Evolutionary conservation across 2,888 invertebrate species (phyloP).

Genomic region (Andrena minutula): DNA sequence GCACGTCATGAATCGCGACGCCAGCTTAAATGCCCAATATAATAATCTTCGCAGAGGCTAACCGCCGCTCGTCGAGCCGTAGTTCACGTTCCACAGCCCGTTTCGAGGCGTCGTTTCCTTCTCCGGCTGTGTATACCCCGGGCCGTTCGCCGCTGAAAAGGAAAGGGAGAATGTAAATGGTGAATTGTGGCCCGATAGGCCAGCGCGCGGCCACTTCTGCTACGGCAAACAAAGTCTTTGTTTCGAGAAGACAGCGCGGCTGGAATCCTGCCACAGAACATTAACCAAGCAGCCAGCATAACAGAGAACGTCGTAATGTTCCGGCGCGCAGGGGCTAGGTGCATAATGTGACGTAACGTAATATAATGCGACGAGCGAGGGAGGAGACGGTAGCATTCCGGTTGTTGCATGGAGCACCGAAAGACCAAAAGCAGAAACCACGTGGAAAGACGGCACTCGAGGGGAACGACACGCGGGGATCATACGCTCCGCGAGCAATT

Average conservation of each 20-base stretch:
- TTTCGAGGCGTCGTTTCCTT: constrained; percentile 31
- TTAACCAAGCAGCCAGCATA: constrained; percentile 77
- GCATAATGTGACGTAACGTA: constrained; percentile 72
- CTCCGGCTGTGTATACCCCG: constrained; percentile 35
- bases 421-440: constrained; percentile 62
- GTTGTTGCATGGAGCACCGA: constrained; percentile 52
- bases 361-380: constrained; percentile 61
- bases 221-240: constrained; percentile 71
- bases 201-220: constrained; percentile 38
- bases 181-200: constrained; percentile 62
- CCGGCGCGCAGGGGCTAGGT: constrained; percentile 50
- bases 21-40: constrained; percentile 30
- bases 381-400: constrained; percentile 59
- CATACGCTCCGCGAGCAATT: constrained; percentile 53
- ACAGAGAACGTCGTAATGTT: constrained; percentile 73
- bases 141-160: constrained; percentile 15
- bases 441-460: constrained; percentile 57
- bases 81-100: constrained; percentile 39
- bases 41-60: constrained; percentile 44
- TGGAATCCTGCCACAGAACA: constrained; percentile 76
- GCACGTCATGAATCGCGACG: constrained; percentile 33
- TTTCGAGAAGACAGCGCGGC: constrained; percentile 70
- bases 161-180: constrained; percentile 50
- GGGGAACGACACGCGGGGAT: constrained; percentile 53
- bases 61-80: constrained; percentile 6